Percentiles rank a stretch among this genome's conserved stretches.
Conservation (phyloP, 2,797 vertebrate genomes). For the Clarias pachynema region DNA sequence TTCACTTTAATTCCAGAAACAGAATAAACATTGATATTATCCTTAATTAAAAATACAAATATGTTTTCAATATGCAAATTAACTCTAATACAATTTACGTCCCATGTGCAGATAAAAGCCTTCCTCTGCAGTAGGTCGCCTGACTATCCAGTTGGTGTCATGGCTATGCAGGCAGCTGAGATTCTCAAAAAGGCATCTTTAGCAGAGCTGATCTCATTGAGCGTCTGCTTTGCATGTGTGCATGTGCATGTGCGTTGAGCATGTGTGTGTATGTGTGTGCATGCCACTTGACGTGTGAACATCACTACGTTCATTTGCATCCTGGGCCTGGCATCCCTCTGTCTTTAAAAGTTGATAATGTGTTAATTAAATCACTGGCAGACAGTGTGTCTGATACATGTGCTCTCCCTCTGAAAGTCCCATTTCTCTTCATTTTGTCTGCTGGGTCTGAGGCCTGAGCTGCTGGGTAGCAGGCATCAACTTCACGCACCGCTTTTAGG, state of each 20-base stretch:
- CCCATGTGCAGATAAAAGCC: background rate
- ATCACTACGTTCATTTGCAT: slow-evolving; percentile 74
- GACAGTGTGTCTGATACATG: slow-evolving; percentile 81
- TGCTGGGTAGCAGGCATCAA: slow-evolving; percentile 27
- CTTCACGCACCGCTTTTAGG: slow-evolving; percentile 15
- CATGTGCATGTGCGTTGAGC: slow-evolving; percentile 25
- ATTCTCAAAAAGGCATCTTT: slow-evolving; percentile 59
- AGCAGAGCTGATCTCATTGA: slow-evolving; percentile 52
- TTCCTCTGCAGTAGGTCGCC: background rate
- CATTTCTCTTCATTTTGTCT: slow-evolving; percentile 47
- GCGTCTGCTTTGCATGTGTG: slow-evolving; percentile 26
- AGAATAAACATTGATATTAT: background rate
- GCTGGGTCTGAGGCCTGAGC: slow-evolving; percentile 39
- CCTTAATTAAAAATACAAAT: background rate
- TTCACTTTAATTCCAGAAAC: background rate
- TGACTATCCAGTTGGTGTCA: background rate
- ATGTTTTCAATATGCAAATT: background rate
- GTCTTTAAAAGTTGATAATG: slow-evolving; percentile 79
- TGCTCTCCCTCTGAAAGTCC: slow-evolving; percentile 70
- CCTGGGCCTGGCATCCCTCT: slow-evolving; percentile 69
- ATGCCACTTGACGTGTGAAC: slow-evolving; percentile 71
- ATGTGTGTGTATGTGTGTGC: slow-evolving; percentile 30
- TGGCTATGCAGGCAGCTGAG: slow-evolving; percentile 30
- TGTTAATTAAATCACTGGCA: slow-evolving; percentile 89
- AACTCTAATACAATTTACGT: background rate